Percentiles rank a stretch among this genome's conserved stretches.
Evolutionary conservation across 2,113 vertebrate genomes (phyloP).

Genomic region (Mormyrus lacerda): DNA sequence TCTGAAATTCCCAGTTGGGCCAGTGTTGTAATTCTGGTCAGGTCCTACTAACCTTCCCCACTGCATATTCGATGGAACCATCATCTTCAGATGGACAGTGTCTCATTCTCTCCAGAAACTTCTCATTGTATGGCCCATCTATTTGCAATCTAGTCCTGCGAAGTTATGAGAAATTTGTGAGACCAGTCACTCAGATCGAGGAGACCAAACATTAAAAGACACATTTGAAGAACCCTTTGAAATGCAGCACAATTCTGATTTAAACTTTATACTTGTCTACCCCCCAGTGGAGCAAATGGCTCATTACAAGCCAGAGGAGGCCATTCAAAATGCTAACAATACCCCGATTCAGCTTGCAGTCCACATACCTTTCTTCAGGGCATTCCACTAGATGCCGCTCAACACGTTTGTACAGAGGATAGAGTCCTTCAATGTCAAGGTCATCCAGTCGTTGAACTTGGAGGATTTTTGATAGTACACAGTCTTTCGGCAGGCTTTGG

Average conservation of each 20-base stretch:
- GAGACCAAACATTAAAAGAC: not conserved
- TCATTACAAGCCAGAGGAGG: not conserved
- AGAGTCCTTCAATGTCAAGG: slow-evolving; percentile 89
- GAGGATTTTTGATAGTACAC: slow-evolving; percentile 82
- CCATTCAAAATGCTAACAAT: not conserved
- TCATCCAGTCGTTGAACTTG: slow-evolving; percentile 92
- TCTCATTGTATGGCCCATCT: slow-evolving; percentile 84
- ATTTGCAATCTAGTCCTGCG: slow-evolving; percentile 74
- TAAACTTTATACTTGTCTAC: slow-evolving; percentile 28
- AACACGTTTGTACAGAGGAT: slow-evolving; percentile 80
- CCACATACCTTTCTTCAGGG: slow-evolving; percentile 78
- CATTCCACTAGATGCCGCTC: slow-evolving; percentile 84
- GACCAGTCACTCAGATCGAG: not conserved
- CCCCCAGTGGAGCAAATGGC: slow-evolving; percentile 44
- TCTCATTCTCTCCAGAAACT: slow-evolving; percentile 80
- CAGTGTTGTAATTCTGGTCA: not conserved
- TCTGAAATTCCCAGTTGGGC: not conserved
- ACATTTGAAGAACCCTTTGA: not conserved
- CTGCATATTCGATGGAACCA: slow-evolving; percentile 76
- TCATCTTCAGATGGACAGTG: slow-evolving; percentile 79
- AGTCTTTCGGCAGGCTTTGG: slow-evolving; percentile 76
- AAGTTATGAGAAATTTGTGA: not conserved
- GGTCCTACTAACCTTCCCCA: slow-evolving; percentile 69
- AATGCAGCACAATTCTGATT: not conserved
- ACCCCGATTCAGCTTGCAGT: not conserved